These are phyloP conservation scores for Condylura cristata DNA, from an alignment of 2,113 vertebrate genomes.

Conservation along the genomic window DNA sequence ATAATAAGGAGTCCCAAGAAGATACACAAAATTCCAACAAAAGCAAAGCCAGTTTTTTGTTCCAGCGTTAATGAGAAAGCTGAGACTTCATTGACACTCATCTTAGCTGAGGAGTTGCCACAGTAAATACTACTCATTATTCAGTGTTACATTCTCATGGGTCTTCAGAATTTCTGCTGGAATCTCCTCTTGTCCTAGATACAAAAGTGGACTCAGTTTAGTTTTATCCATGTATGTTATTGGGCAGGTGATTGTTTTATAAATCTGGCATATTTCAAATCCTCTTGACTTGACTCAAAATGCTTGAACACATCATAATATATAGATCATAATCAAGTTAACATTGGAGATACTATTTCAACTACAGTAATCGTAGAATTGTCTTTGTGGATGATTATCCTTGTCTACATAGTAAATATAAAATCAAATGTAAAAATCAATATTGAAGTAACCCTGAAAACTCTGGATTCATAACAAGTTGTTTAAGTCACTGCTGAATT, in stretches of 20 bases:
- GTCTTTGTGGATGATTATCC: neutral
- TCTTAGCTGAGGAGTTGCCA: slow-evolving; percentile 92
- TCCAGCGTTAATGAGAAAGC: slow-evolving; percentile 95
- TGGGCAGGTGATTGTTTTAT: neutral
- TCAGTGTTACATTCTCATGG: slow-evolving; percentile 80
- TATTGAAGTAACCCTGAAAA: neutral
- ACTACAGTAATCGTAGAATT: neutral
- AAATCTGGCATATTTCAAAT: slow-evolving; percentile 31
- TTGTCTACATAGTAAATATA: neutral
- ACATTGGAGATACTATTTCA: neutral
- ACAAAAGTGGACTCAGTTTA: slow-evolving; percentile 66
- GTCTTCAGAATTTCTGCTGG: slow-evolving; percentile 47
- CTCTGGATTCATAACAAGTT: neutral
- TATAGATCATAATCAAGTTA: neutral
- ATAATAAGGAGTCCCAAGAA: slow-evolving; percentile 97
- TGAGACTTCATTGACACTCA: slow-evolving; percentile 93
- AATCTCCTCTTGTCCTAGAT: slow-evolving; percentile 57
- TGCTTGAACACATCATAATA: neutral
- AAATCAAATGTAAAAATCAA: neutral
- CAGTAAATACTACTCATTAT: slow-evolving; percentile 94
- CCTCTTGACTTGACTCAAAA: neutral
- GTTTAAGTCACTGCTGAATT: neutral
- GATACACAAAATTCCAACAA: slow-evolving; percentile 95
- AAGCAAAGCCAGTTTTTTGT: slow-evolving; percentile 97
- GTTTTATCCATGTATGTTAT: neutral